Conservation (phyloP, 1,140 invertebrate genomes). For the Pseudomyrmex concolor region DNA sequence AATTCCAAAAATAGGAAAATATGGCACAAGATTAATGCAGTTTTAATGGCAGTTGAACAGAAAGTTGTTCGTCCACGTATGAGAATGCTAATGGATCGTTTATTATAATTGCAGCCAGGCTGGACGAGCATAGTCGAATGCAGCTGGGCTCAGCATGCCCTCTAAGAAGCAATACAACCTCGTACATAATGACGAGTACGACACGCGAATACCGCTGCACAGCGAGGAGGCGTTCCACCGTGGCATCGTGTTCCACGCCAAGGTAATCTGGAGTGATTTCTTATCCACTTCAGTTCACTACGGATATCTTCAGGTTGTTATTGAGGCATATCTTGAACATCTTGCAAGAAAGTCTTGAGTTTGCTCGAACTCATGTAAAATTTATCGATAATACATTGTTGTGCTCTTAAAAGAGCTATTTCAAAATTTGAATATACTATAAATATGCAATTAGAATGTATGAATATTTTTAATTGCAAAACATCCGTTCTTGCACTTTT, state of each 20-base stretch:
- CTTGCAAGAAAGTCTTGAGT: too few relatives aligned
- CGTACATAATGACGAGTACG: slow-evolving; percentile 97
- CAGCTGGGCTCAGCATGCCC: slow-evolving; percentile 88
- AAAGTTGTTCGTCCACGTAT: background rate
- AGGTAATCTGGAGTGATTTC: slow-evolving; percentile 88
- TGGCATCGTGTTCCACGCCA: slow-evolving; percentile 98
- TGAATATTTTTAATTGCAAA: slow-evolving; percentile 19
- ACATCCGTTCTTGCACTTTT: background rate
- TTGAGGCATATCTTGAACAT: background rate
- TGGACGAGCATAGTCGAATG: slow-evolving; percentile 81
- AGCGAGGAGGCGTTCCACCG: slow-evolving; percentile 98
- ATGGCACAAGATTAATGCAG: too few relatives aligned
- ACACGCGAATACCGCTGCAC: slow-evolving; percentile 96
- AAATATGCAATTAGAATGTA: background rate
- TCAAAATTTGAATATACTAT: background rate
- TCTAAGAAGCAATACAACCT: slow-evolving; percentile 96
- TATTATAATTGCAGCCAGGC: slow-evolving; percentile 78
- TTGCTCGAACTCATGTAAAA: background rate
- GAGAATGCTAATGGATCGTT: slow-evolving; percentile 40
- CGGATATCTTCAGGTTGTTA: slow-evolving; percentile 27
- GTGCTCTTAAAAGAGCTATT: background rate
- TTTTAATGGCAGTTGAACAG: background rate
- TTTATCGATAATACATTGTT: background rate
- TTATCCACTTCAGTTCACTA: slow-evolving; percentile 28
- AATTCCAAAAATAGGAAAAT: too few relatives aligned